phyloP scores from a whole-genome alignment of 2,888 invertebrate species.

The Limnephilus rhombicus region DNA sequence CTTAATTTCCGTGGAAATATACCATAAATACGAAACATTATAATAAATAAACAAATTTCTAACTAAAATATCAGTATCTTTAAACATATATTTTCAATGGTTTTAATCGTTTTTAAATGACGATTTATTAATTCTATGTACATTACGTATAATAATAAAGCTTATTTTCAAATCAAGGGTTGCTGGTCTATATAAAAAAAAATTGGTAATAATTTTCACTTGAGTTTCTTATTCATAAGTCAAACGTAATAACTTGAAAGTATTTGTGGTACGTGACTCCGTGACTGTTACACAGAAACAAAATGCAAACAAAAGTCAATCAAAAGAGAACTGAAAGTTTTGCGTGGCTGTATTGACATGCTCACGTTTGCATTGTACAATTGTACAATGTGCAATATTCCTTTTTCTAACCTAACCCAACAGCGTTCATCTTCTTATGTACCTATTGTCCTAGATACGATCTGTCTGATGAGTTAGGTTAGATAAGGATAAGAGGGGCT shows the following conservation, averaged over 20 bases:
- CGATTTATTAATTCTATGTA: no score
- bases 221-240: background rate
- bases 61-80: no score
- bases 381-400: background rate
- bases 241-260: background rate
- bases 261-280: background rate
- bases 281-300: background rate
- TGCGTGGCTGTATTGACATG: background rate
- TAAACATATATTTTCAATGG: no score
- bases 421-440: background rate
- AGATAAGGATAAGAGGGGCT: background rate
- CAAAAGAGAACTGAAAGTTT: no score
- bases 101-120: no score
- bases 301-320: background rate
- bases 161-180: no score
- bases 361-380: background rate
- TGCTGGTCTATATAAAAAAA: no score
- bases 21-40: background rate
- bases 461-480: background rate
- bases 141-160: no score
- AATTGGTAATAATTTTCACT: no score
- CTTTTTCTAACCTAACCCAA: background rate
- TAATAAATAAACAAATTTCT: background rate
- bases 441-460: no score
- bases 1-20: background rate